Evolutionary conservation across 1,140 invertebrate genomes (phyloP), one percentile per base, ranked within the genome.

Genomic region (Eulimnadia texana): DNA sequence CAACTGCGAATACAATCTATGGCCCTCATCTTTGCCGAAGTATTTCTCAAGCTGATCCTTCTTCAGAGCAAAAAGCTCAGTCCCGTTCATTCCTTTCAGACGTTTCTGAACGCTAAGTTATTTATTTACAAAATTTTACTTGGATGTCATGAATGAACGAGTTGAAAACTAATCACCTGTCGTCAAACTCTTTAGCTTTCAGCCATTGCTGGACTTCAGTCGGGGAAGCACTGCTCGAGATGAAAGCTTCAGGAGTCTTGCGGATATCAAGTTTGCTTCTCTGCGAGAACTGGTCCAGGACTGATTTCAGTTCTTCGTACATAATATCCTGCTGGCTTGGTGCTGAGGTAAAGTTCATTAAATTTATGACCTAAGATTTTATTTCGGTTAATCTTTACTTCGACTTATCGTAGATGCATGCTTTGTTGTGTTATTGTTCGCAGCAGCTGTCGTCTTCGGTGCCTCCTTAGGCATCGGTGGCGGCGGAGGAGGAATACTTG

Each of bases 181-280:
- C 72, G 49, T 80, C 79, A 72, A 91, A 92, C 33, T 81, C 82
- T 71, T 90, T 92, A 3, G 76, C 78, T 56, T 78, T 74, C 9
- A 91, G 72, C 88, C 88, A 92, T 25, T 78, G 73, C 64, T 82
- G 79, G 3, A 91, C 84, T 68, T 91, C 86, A 1, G 70, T 65
- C 0, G 79, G 72, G 23, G 72, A 76, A 0, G 84, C 85, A 50
- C 75, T 67, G 64, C 83, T 78, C 66, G 79, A 80, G 50, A 91
- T 85, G 67, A 77, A 86, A 50, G 85, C 80, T 63, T 85, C 80
- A 0, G 84, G 81, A 1, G 84, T 85, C 58, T 81, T 82, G 19
- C 80, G 74, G 59, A 85, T 80, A 62, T 82, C 80, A 0, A 84
- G 72, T 47, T 69, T 74, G 60, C 72, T 73, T 16, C 78, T 78